Evolutionary conservation across 2,888 invertebrate genomes (phyloP).

Genomic region (Polydrusus tereticollis): DNA sequence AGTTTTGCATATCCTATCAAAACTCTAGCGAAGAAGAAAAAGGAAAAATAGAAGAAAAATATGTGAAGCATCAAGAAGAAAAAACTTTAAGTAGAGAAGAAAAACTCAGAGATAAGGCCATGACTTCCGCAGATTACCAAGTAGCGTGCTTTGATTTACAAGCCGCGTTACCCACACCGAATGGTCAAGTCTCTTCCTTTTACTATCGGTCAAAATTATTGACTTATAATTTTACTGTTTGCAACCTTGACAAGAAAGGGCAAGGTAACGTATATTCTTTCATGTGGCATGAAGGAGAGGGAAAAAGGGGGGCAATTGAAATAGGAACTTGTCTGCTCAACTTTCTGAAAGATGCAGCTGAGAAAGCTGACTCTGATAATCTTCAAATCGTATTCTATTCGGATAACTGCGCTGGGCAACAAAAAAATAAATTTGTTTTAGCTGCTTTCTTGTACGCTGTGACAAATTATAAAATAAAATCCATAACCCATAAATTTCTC

Average conservation of each 20-base stretch:
- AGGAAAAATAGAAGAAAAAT: constrained; percentile 10
- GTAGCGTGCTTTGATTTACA: too few relatives aligned
- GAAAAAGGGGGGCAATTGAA: constrained; percentile 19
- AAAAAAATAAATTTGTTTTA: too few relatives aligned
- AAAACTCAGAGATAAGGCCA: constrained; percentile 29
- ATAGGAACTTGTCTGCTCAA: too few relatives aligned
- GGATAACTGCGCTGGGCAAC: background rate
- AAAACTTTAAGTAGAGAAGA: constrained; percentile 15
- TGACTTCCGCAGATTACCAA: background rate
- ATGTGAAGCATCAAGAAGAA: constrained; percentile 12
- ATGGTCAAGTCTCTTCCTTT: too few relatives aligned
- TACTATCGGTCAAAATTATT: background rate
- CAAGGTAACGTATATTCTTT: constrained; percentile 12
- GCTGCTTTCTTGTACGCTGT: too few relatives aligned
- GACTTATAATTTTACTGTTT: constrained; percentile 15
- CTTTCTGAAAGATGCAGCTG: too few relatives aligned
- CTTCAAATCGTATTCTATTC: too few relatives aligned
- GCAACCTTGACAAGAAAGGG: constrained; percentile 8
- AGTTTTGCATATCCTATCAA: constrained; percentile 33
- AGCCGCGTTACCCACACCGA: too few relatives aligned
- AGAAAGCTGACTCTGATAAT: too few relatives aligned
- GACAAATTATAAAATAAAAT: too few relatives aligned
- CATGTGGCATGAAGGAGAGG: constrained; percentile 27
- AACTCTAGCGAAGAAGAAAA: constrained; percentile 30
- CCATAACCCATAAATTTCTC: too few relatives aligned